Evolutionary conservation across 2,113 vertebrate species (phyloP).

Genomic region (Clupea harengus): DNA sequence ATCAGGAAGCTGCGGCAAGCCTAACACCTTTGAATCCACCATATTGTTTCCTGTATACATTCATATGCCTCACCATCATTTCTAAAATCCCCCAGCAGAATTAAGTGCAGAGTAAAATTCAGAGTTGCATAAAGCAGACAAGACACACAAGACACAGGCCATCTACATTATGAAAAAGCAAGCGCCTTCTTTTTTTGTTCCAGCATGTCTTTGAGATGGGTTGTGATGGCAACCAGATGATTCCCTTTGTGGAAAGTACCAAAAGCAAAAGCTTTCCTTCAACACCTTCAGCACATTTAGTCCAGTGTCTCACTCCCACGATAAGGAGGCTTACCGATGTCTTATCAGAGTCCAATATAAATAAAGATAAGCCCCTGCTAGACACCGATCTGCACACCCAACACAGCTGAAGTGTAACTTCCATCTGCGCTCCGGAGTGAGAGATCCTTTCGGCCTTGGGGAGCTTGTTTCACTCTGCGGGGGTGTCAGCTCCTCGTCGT

Average conservation of each 20-base stretch:
- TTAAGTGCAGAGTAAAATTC: not conserved
- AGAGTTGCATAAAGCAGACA: not conserved
- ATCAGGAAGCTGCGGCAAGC: not conserved
- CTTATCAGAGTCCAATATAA: slow-evolving; percentile 33
- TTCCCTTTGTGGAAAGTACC: not conserved
- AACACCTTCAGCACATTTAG: not conserved
- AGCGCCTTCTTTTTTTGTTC: not conserved
- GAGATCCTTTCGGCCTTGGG: slow-evolving; percentile 27
- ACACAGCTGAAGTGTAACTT: not conserved
- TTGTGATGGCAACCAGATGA: not conserved
- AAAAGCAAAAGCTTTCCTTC: not conserved
- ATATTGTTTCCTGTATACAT: not conserved
- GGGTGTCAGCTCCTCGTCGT: slow-evolving; percentile 30
- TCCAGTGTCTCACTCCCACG: slow-evolving; percentile 9
- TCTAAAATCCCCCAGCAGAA: not conserved
- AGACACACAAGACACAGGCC: not conserved
- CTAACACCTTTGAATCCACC: not conserved
- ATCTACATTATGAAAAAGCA: not conserved
- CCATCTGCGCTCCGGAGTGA: not conserved
- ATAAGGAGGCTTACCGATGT: slow-evolving; percentile 19
- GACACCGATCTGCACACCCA: slow-evolving; percentile 26
- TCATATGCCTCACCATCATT: not conserved
- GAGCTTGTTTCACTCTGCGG: slow-evolving; percentile 49
- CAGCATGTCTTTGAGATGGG: not conserved
- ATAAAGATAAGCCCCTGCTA: slow-evolving; percentile 32